phyloP scores from a whole-genome alignment of 2,113 vertebrate species.

The Tylochromis polylepis region DNA sequence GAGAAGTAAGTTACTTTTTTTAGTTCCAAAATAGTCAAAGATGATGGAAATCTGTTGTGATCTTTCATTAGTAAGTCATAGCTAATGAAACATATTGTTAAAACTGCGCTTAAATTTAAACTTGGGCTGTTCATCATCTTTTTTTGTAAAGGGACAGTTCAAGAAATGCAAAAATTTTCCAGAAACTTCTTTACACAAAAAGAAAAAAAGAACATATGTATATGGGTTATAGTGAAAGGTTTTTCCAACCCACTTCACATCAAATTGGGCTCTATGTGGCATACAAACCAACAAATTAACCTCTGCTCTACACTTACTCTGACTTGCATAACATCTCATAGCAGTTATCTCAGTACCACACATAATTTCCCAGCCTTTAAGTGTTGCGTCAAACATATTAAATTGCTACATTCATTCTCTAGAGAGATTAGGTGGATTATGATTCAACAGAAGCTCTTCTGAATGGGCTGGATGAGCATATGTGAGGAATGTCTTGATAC shows the following conservation, averaged over 20 bases:
- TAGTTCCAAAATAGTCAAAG: background rate
- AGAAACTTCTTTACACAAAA: background rate
- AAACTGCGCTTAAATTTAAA: background rate
- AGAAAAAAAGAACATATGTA: background rate
- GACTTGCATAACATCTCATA: background rate
- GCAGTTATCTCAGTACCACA: background rate
- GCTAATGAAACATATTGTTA: background rate
- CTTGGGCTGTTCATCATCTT: background rate
- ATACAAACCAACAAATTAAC: background rate
- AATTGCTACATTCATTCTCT: constrained; percentile 9
- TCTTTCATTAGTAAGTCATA: background rate
- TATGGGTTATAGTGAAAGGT: background rate
- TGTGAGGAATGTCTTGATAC: constrained; percentile 58
- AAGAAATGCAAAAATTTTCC: background rate
- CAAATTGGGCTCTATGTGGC: background rate
- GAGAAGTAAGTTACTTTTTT: background rate
- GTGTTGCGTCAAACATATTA: constrained; percentile 29
- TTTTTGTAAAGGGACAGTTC: background rate
- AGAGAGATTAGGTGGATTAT: constrained; percentile 51
- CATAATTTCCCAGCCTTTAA: background rate
- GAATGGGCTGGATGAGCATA: constrained; percentile 24
- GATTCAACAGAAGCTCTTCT: constrained; percentile 26
- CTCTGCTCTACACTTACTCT: background rate
- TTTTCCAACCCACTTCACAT: background rate
- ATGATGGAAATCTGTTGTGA: background rate